A percentile compares a stretch with the other conserved stretches of the same genome.
phyloP scores from a whole-genome alignment of 2,113 vertebrate species.

The Takifugu bimaculatus region DNA sequence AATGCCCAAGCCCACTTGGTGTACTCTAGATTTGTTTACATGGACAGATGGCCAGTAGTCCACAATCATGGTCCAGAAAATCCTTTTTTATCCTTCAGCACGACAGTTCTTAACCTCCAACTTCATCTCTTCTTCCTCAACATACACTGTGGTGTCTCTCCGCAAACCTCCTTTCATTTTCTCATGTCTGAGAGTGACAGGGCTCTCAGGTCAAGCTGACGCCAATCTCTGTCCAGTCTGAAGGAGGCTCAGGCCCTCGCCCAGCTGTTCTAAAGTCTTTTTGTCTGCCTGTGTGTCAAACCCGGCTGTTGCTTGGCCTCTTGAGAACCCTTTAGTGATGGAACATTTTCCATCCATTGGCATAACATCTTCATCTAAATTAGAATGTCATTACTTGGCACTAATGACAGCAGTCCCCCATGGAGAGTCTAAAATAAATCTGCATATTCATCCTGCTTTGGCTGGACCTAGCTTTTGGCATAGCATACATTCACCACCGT shows the following conservation, averaged over 20 bases:
- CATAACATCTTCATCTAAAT: background rate
- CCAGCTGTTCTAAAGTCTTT: conserved; percentile 55
- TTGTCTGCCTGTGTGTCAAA: conserved; percentile 47
- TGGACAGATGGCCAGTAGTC: conserved; percentile 53
- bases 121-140: conserved; percentile 25
- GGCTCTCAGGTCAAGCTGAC: conserved; percentile 61
- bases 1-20: conserved; percentile 47
- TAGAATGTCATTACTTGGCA: too few species aligned
- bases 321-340: conserved; percentile 36
- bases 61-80: conserved; percentile 40
- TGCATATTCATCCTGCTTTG: too few species aligned
- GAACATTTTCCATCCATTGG: conserved; percentile 19
- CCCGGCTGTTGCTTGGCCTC: conserved; percentile 51
- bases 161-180: conserved; percentile 13
- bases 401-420: too few species aligned
- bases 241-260: conserved; percentile 42
- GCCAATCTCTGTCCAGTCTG: conserved; percentile 40
- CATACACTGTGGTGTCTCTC: conserved; percentile 2
- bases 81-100: background rate
- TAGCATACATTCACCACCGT: too few species aligned
- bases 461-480: too few species aligned
- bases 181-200: conserved; percentile 47
- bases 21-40: conserved; percentile 54
- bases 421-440: too few species aligned
- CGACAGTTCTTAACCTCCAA: conserved; percentile 28